Evolutionary conservation across 2,113 vertebrate species (phyloP), one percentile per base, ranked within the genome.

Genomic region (Brevimyrus niger): DNA sequence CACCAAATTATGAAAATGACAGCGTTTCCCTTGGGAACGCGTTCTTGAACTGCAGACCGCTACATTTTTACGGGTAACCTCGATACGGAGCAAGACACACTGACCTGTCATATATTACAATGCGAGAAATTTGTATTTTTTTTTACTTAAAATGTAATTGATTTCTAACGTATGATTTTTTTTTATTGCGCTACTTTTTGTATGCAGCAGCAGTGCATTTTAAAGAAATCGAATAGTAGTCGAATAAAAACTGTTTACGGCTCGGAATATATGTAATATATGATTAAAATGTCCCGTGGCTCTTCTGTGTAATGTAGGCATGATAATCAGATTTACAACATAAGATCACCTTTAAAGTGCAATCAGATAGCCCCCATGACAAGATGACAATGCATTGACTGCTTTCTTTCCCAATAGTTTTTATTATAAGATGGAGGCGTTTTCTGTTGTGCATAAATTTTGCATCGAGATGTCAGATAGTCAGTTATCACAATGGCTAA

Each of bases 271-370:
- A 15, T 73, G 27, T 73, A 73, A 73, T 73, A 44, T 51, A 51
- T 51, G 85, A n/a, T 21, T 47, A 50, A 50, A 7, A 51, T n/a
- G 1, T 53, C 85, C 85, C 17, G 48, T 86, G 27, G 48, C 47
- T 51, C 3, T 42, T 89, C 91, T 92, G 91, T 92, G 91, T 94
- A 93, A 93, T 89, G 8, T 27, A 55, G 15, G 88, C 90, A 91
- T 91, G 88, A 91, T 91, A 85, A 21, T 90, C 9, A 13, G 51
- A 90, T 89, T 47, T 69, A 76, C 76, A 83, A 47, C 46, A n/a
- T 50, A 19, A 65, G n/a, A 10, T 46, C 35, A 27, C 11, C 4
- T 65, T 55, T 65, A n/a, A 35, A 88, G 13, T 35, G 65, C 15
- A 35, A 48, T 31, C 55, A n/a, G 0, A 69, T 65, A 46, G 4